Evolutionary conservation across 2,797 vertebrate genomes (phyloP), one percentile per base, ranked within the genome.

Genomic region (Oophaga sylvatica): DNA sequence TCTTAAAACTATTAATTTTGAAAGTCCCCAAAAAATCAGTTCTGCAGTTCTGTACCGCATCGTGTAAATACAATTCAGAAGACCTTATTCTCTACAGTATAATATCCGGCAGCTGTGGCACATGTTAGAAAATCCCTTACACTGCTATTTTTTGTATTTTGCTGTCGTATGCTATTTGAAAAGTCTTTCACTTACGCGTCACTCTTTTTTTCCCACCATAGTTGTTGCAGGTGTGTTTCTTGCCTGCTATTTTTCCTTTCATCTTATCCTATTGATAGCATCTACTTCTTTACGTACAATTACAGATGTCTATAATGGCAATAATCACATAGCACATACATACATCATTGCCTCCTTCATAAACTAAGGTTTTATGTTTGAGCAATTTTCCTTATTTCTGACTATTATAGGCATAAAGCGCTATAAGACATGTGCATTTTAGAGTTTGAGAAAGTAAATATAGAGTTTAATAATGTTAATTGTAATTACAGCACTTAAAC

Each of bases 261-360:
- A 84, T 84, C 31, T 75, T 31, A 22, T 41, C 48, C 15, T 16
- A 85, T 67, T 85, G 83, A 85, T 22, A 53, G 62, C 83, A 85
- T 78, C 60, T 76, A 60, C 13, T 57, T 41, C 83, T 76, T 76
- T 76, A 73, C 59, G 63, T 48, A 76, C 31, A 85, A 78, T 78
- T 65, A 85, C 60, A 62, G 48, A 41, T 62, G 62, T 62, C 31
- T 45, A 67, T 85, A 62, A 53, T 78, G 16, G 63, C 67, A 67
- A 85, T 77, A 73, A 57, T 26, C 35, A 67, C 62, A 75, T 75
- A 41, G 19, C 19, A 41, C 35, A 41, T 41, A 48, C 9, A 22
- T 67, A 31, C 67, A 59, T 59, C 53, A 22, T 84, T 56, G 67
- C 68, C 70, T 53, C 41, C 57, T 41, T 73, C 29, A 45, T 48